Evolutionary conservation across 30 jellyfish, hydroid and myxozoan species (phyloP), one percentile per base, ranked within the genome.

Genomic region (Catostylus mosaicus): DNA sequence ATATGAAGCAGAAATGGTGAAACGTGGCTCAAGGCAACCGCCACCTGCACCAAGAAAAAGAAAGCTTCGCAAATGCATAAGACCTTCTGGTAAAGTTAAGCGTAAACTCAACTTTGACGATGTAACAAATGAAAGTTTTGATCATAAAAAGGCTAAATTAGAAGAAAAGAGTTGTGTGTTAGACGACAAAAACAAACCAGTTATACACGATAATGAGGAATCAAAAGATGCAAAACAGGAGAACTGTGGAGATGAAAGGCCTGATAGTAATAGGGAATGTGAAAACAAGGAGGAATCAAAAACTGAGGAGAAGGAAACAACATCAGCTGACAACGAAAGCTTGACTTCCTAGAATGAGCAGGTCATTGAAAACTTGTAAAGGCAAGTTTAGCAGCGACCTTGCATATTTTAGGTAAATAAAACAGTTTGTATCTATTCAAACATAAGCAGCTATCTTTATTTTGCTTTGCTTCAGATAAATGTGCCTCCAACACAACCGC

Each of bases 41-140:
- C 92, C 92, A 43, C 81, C 92, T 22, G 86, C 92, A 36, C 92
- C 92, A 30, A 67, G 73, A 32, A 82, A 82, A 20, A 26, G 35
- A 29, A 48, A 73, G 16, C 60, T 69, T 0, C 63, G 86, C 12
- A 82, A 82, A 45, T 52, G 32, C 16, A 82, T 82, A 0, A 31
- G 20, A 33, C 92, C 85, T 1, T 9, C 86, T 32, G 92, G 86
- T 7, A 46, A 45, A 22, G 92, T 82, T 27, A 69, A 69, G 56
- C 75, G 92, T 40, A 82, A 82, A 61, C 70, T 82, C 31, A 50
- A 52, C 22, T 82, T 82, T 46, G 92, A 82, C 52, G 86, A 37
- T 9, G 73, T 63, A 29, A 35, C 9, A 20, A 37, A 35, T 14
- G 77, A 56, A 34, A 27, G 48, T 23, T 23, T 4, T 19, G 30